These are phyloP conservation scores for Tetragnatha montana DNA, from an alignment of 2,888 invertebrate species.

Conservation along the genomic window DNA sequence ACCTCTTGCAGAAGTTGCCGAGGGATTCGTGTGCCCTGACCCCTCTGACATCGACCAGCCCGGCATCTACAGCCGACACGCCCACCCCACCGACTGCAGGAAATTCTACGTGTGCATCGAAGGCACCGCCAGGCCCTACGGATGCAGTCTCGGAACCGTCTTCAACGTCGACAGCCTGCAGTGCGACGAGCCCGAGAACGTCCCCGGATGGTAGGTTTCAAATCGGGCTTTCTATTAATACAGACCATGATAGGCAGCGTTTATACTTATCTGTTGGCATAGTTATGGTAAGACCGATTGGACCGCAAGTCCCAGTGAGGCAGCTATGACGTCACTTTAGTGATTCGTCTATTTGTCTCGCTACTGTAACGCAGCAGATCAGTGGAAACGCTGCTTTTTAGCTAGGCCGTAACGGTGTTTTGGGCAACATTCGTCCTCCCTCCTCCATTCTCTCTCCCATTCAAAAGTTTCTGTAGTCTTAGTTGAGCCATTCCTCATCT, in stretches of 20 bases:
- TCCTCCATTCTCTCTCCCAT: too few relatives aligned
- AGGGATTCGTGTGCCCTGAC: slow-evolving; percentile 91
- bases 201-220: slow-evolving; percentile 91
- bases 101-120: slow-evolving; percentile 96
- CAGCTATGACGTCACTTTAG: too few relatives aligned
- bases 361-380: too few relatives aligned
- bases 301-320: too few relatives aligned
- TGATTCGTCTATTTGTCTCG: too few relatives aligned
- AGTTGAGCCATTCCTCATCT: too few relatives aligned
- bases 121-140: slow-evolving; percentile 92
- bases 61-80: slow-evolving; percentile 94
- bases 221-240: background rate
- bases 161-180: slow-evolving; percentile 93
- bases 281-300: too few relatives aligned
- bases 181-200: slow-evolving; percentile 96
- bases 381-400: too few relatives aligned
- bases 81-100: slow-evolving; percentile 88
- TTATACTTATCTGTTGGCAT: too few relatives aligned
- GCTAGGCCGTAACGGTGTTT: too few relatives aligned
- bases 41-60: slow-evolving; percentile 81
- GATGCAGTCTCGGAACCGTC: slow-evolving; percentile 95
- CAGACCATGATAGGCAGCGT: background rate
- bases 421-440: too few relatives aligned
- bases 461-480: too few relatives aligned
- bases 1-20: slow-evolving; percentile 86